These are phyloP conservation scores for Eptesicus fuscus DNA, from an alignment of 2,113 vertebrate genomes.

Conservation along the genomic window DNA sequence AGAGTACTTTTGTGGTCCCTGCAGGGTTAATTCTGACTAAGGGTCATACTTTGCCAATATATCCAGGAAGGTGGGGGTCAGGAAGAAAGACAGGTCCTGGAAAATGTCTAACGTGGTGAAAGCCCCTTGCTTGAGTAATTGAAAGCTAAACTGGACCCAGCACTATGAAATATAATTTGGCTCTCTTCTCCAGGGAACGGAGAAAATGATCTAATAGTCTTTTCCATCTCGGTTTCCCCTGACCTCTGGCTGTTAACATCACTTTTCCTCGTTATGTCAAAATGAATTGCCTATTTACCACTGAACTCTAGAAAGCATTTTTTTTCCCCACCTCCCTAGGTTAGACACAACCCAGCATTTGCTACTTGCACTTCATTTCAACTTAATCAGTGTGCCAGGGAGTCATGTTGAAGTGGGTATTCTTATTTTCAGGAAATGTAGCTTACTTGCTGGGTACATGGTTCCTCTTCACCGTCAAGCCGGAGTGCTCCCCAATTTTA, in stretches of 20 bases:
- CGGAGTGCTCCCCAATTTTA: conserved; percentile 44
- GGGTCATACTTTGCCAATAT: background rate
- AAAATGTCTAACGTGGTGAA: conserved; percentile 22
- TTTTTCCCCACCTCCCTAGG: conserved; percentile 7
- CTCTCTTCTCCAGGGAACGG: conserved; percentile 44
- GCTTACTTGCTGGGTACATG: background rate
- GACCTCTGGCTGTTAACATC: conserved; percentile 55
- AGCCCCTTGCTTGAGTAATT: conserved; percentile 52
- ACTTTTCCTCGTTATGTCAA: conserved; percentile 50
- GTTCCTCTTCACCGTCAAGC: background rate
- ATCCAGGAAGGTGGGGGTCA: background rate
- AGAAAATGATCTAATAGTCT: conserved; percentile 51
- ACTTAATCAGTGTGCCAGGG: conserved; percentile 48
- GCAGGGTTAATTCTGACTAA: conserved; percentile 3
- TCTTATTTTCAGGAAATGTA: conserved; percentile 52
- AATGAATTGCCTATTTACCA: conserved; percentile 64
- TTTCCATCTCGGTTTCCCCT: conserved; percentile 49
- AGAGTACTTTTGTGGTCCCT: background rate
- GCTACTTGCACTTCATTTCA: background rate
- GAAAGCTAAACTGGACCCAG: conserved; percentile 60
- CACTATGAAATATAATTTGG: conserved; percentile 49
- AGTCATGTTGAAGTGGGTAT: conserved; percentile 33
- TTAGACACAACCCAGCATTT: conserved; percentile 42
- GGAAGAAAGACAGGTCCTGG: background rate
- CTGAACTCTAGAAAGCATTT: conserved; percentile 31